Conservation (phyloP, 2,797 vertebrate genomes). For the Oophaga sylvatica region DNA sequence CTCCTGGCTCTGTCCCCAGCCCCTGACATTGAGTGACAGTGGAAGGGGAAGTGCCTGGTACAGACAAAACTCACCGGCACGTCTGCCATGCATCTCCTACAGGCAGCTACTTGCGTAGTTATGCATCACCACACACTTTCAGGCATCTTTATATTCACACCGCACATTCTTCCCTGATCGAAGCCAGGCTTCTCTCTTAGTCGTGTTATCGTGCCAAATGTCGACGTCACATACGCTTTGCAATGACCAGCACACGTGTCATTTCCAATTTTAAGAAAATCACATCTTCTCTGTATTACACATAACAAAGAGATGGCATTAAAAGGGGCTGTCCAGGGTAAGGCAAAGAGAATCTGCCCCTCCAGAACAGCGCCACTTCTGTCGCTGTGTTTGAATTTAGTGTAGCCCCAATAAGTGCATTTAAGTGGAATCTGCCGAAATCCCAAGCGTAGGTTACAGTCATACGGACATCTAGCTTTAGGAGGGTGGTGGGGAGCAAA, state of each 20-base stretch:
- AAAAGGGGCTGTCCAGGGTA: neutral
- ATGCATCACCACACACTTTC: slow-evolving; percentile 10
- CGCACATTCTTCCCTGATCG: slow-evolving; percentile 1
- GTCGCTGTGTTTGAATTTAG: neutral
- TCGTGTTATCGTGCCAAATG: neutral
- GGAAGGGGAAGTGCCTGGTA: slow-evolving; percentile 35
- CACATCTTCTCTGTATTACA: neutral
- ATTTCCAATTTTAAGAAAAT: neutral
- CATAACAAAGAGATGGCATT: neutral
- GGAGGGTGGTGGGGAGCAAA: neutral
- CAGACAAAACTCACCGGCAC: slow-evolving; percentile 36
- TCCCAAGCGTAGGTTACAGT: neutral
- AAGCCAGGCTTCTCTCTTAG: neutral
- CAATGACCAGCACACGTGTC: neutral
- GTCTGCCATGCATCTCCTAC: slow-evolving; percentile 21
- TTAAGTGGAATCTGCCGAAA: neutral
- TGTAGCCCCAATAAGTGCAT: neutral
- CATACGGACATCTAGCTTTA: too few relatives aligned
- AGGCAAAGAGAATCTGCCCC: neutral
- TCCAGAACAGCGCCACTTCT: neutral
- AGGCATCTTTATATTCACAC: slow-evolving; percentile 20
- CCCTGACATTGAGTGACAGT: slow-evolving; percentile 61
- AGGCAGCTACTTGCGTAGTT: slow-evolving; percentile 19
- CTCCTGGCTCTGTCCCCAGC: slow-evolving; percentile 62
- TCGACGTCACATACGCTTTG: neutral